Base-by-base conservation (phyloP, 2,888 invertebrate genomes). In the Eumacrocentrus americanus region DNA sequence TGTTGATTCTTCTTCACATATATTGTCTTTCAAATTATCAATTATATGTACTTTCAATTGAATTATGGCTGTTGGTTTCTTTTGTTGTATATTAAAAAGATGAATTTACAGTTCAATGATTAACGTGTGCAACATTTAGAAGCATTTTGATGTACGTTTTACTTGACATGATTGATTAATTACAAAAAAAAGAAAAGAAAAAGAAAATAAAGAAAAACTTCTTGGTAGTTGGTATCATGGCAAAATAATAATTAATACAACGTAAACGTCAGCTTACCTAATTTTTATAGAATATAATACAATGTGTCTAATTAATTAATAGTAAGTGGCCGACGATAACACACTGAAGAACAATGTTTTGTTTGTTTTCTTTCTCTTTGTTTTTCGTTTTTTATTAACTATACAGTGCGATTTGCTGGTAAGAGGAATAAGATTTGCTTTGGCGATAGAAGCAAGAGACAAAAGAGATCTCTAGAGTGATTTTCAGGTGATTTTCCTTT, bases 361-460 rank as follows among this genome's bases (percentile, higher is more conserved):
- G 2, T 38, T 12, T 16, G 14, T 40, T 40, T 5, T 40, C 6
- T 40, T 40, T 40, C 2, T 14, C 11, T 54, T 22, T 42, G 6
- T 50, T 35, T 46, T 22, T 47, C 47, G 20, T 46, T 58, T 7
- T 37, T 54, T 56, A 51, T 40, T 44, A 61, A 59, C 42, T 61
- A 55, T 51, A 59, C 51, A 47, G 23, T 47, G 47, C 47, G 14
- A 35, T 55, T 54, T 20, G 12, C 70, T 71, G 69, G 68, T 67
- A 70, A 70, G 58, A 69, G 62, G 66, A 67, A 69, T 65, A 65
- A 59, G 63, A 67, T 70, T 63, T 56, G 68, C 71, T 73, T 67
- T 70, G 65, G 68, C 69, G 73, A 73, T 69, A 69, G 60, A 53
- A 35, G 38, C 56, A n/a, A n/a, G 60, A 65, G 62, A 58, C 35